Conservation (phyloP, 2,797 vertebrate species). For the Astyanax mexicanus region DNA sequence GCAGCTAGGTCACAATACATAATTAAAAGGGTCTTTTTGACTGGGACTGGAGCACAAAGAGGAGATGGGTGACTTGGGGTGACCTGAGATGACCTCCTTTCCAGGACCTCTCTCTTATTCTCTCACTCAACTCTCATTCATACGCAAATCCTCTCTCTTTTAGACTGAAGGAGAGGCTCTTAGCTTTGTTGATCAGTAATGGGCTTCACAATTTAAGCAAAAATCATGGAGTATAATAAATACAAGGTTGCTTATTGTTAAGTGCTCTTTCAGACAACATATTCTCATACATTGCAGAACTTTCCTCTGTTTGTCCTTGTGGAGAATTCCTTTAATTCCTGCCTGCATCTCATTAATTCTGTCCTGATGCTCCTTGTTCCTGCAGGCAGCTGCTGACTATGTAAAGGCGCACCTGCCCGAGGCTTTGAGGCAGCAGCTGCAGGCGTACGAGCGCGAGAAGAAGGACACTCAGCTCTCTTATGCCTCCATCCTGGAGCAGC, state of each 20-base stretch:
- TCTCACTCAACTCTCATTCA: no score
- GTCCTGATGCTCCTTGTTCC: neutral
- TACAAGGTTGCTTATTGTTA: no score
- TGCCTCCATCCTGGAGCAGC: conserved; percentile 93
- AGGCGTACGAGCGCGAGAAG: conserved; percentile 91
- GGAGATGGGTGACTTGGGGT: conserved; percentile 20
- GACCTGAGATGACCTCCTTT: conserved; percentile 31
- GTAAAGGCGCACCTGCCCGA: conserved; percentile 95
- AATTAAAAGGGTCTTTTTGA: conserved; percentile 54
- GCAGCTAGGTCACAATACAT: conserved; percentile 60
- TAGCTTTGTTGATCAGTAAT: no score
- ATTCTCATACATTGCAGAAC: no score
- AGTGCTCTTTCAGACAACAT: no score
- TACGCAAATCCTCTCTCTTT: no score
- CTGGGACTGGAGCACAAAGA: neutral
- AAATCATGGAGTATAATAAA: no score
- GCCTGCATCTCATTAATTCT: neutral
- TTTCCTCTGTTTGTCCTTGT: neutral
- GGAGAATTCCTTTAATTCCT: neutral
- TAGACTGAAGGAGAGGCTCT: no score
- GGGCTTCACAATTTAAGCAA: no score
- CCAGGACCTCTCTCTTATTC: neutral
- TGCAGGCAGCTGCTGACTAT: conserved; percentile 94
- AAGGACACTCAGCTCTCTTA: conserved; percentile 90
- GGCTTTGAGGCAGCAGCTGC: conserved; percentile 91